A percentile compares a stretch with the other conserved stretches of the same genome.
These are phyloP conservation scores for Neotoma lepida DNA, from an alignment of 2,113 vertebrate species.

Conservation along the genomic window DNA sequence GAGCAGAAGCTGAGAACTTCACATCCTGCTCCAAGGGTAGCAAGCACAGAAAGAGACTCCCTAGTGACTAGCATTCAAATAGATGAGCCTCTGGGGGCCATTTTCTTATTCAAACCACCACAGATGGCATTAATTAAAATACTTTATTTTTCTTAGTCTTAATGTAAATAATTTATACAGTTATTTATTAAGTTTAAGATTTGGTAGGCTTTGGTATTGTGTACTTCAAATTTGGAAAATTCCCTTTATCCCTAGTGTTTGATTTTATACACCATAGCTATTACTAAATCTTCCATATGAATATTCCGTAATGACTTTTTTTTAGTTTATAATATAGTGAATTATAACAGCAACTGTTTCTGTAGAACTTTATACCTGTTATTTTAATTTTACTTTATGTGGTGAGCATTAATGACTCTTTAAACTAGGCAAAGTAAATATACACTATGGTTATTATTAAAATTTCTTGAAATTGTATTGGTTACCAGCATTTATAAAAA, in stretches of 20 bases:
- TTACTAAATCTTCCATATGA: neutral
- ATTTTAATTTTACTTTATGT: slow-evolving; percentile 7
- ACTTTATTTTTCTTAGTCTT: neutral
- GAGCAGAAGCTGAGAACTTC: neutral
- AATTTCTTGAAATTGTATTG: neutral
- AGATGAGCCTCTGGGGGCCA: neutral
- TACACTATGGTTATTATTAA: neutral
- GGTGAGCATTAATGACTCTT: neutral
- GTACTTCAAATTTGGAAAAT: neutral
- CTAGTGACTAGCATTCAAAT: neutral
- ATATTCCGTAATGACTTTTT: neutral
- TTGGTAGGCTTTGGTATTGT: neutral
- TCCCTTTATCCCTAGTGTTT: neutral
- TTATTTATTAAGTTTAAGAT: neutral
- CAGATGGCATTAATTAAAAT: neutral
- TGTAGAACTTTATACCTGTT: neutral
- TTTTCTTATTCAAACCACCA: neutral
- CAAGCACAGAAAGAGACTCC: too few relatives aligned
- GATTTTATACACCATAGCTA: neutral
- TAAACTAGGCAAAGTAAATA: neutral
- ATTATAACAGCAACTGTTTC: neutral
- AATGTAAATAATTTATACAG: neutral
- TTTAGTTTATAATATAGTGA: neutral
- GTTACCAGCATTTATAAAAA: neutral
- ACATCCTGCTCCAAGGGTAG: neutral